phyloP scores from a whole-genome alignment of 2,797 vertebrate species.

The Micrastur ruficollis region DNA sequence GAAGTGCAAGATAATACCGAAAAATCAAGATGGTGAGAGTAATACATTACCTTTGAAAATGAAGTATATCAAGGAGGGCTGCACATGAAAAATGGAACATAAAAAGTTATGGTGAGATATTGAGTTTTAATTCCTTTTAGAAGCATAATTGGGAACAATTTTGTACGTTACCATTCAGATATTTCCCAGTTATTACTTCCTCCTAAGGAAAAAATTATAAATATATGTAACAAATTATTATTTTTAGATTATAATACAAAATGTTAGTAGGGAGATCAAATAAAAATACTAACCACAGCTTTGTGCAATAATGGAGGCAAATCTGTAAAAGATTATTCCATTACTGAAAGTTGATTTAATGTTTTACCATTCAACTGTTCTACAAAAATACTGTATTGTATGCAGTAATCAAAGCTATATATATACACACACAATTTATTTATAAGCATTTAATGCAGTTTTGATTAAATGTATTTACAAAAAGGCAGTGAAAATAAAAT shows the following conservation, averaged over 20 bases:
- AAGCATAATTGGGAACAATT: background rate
- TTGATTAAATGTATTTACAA: background rate
- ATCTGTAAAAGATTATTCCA: slow-evolving; percentile 68
- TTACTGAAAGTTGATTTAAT: slow-evolving; percentile 4
- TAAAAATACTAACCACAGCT: slow-evolving; percentile 76
- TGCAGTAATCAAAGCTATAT: background rate
- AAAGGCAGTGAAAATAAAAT: background rate
- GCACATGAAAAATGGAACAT: slow-evolving; percentile 54
- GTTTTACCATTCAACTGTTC: background rate
- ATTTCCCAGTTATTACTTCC: slow-evolving; percentile 76
- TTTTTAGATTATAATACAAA: background rate
- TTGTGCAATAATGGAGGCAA: slow-evolving; percentile 75
- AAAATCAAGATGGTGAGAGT: background rate
- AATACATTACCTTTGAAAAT: slow-evolving; percentile 79
- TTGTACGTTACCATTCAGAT: slow-evolving; percentile 78
- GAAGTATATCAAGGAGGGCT: slow-evolving; percentile 79
- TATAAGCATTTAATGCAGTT: background rate
- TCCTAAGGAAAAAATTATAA: slow-evolving; percentile 71
- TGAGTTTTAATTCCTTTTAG: slow-evolving; percentile 14
- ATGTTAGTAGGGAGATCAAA: slow-evolving; percentile 36
- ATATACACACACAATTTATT: background rate
- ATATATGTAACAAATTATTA: background rate
- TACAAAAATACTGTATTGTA: background rate
- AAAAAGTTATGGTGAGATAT: slow-evolving; percentile 36
- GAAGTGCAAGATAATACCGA: background rate